Percentiles rank a stretch among this genome's conserved stretches.
phyloP scores from a whole-genome alignment of 2,113 vertebrate genomes.

The Rostratula benghalensis region DNA sequence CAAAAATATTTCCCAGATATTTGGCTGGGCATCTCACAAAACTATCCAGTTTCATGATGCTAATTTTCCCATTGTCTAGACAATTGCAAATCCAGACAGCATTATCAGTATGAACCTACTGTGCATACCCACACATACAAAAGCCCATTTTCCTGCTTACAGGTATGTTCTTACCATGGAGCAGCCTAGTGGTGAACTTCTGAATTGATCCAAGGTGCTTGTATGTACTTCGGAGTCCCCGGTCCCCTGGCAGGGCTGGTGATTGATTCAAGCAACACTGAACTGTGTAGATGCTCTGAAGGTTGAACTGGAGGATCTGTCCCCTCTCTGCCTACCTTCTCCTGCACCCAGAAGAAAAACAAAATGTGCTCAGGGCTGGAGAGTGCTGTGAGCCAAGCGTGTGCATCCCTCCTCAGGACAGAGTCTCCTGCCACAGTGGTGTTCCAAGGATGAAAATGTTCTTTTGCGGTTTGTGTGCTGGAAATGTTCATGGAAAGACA shows the following conservation, averaged over 20 bases:
- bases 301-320: neutral
- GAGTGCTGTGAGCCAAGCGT: neutral
- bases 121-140: neutral
- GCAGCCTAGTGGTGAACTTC: neutral
- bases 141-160: constrained; percentile 18
- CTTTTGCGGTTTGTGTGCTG: neutral
- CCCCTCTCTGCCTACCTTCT: neutral
- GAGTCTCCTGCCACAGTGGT: neutral
- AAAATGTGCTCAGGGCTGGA: neutral
- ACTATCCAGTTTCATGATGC: constrained; percentile 64
- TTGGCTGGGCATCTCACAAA: constrained; percentile 60
- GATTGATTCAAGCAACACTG: neutral
- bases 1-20: constrained; percentile 62
- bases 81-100: constrained; percentile 68
- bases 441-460: neutral
- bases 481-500: constrained; percentile 12
- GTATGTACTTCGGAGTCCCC: neutral
- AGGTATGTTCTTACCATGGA: neutral
- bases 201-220: neutral
- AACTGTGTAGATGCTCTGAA: neutral
- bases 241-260: neutral
- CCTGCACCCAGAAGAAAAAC: neutral
- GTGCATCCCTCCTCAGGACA: neutral
- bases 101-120: constrained; percentile 53
- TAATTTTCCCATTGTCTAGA: constrained; percentile 78